phyloP scores from a whole-genome alignment of 2,888 invertebrate species.

The Drymonia ruficornis region DNA sequence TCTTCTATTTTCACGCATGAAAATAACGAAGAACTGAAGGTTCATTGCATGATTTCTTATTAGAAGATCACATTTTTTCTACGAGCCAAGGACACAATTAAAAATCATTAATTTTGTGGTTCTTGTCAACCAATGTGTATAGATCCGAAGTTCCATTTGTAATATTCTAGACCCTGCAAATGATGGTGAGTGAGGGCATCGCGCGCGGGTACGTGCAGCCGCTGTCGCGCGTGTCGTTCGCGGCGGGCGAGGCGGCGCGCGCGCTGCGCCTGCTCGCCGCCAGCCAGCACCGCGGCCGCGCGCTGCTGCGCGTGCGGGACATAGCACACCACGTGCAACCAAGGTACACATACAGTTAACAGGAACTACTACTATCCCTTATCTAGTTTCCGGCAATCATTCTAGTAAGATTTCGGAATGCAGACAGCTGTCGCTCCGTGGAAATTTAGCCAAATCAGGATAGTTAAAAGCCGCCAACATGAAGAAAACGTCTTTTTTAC shows the following conservation, averaged over 20 bases:
- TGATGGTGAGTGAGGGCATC: constrained; percentile 59
- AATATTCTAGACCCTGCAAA: constrained; percentile 46
- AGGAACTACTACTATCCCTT: not conserved
- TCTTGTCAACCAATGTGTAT: no score
- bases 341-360: not conserved
- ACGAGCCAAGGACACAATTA: no score
- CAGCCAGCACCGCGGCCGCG: not conserved
- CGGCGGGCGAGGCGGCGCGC: constrained; percentile 34
- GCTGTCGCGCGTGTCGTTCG: constrained; percentile 54
- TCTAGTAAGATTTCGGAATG: no score
- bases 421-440: no score
- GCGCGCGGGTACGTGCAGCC: constrained; percentile 60
- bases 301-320: constrained; percentile 3
- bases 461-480: no score
- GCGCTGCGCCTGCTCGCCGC: constrained; percentile 12
- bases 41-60: constrained; percentile 15
- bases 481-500: no score
- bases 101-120: no score
- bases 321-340: constrained; percentile 46
- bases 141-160: no score
- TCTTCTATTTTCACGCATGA: constrained; percentile 41
- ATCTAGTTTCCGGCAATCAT: not conserved
- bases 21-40: constrained; percentile 40
- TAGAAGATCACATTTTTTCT: no score
- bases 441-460: no score